phyloP scores from a whole-genome alignment of 1,140 invertebrate species.

The Sesamia nonagrioides region DNA sequence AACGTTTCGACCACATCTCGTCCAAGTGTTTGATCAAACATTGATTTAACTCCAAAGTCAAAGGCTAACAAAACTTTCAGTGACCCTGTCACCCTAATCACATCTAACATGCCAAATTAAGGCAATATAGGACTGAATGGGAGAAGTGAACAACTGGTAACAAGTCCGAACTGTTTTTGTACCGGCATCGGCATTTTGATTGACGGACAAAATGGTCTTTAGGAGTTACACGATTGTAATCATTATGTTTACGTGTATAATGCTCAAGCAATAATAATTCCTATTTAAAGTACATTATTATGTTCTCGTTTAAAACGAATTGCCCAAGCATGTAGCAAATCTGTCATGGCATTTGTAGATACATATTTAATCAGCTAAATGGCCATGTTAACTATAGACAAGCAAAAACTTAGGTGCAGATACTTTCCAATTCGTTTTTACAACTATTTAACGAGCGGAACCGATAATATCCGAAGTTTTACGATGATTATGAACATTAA shows the following conservation, averaged over 20 bases:
- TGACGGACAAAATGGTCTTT: constrained; percentile 74
- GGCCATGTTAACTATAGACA: constrained; percentile 25
- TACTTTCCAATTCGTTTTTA: constrained; percentile 59
- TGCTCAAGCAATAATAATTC: too few species aligned
- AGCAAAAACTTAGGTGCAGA: constrained; percentile 30
- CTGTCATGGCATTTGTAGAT: not conserved
- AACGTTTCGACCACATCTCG: not conserved
- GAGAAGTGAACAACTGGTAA: constrained; percentile 23
- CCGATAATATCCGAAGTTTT: constrained; percentile 55
- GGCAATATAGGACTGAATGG: constrained; percentile 74
- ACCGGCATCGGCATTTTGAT: constrained; percentile 69
- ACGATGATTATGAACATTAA: constrained; percentile 51
- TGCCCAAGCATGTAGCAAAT: not conserved
- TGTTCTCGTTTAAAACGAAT: not conserved
- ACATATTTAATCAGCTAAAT: constrained; percentile 44
- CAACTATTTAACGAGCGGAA: constrained; percentile 64
- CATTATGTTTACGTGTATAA: constrained; percentile 68
- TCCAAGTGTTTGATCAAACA: constrained; percentile 1
- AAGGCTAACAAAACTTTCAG: constrained; percentile 56
- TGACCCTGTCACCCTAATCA: constrained; percentile 73
- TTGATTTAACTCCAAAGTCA: constrained; percentile 43
- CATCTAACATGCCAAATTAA: constrained; percentile 79
- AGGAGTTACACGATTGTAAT: constrained; percentile 76
- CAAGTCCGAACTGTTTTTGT: constrained; percentile 51
- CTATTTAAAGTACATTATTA: too few species aligned